Evolutionary conservation across 2,113 vertebrate species (phyloP).

Genomic region (Myodes glareolus): DNA sequence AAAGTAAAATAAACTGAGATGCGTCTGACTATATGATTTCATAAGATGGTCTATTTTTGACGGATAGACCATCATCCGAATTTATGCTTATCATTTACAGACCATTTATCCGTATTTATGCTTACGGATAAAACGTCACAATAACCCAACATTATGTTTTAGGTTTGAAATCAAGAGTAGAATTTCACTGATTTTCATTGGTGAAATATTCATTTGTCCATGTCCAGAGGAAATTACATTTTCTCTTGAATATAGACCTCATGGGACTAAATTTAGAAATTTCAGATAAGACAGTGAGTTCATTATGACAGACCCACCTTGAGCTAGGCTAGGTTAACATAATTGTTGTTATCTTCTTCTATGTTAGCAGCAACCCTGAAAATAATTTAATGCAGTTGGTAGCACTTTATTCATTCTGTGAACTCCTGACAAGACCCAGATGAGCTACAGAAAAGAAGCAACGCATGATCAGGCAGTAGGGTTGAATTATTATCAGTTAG

Average conservation of each 20-base stretch:
- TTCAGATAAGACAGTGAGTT: slow-evolving; percentile 12
- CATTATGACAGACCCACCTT: slow-evolving; percentile 33
- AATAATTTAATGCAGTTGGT: slow-evolving; percentile 73
- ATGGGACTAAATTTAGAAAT: slow-evolving; percentile 51
- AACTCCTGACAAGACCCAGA: slow-evolving; percentile 80
- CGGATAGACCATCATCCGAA: no score
- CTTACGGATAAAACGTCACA: not conserved
- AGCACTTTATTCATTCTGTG: slow-evolving; percentile 77
- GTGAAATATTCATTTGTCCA: slow-evolving; percentile 15
- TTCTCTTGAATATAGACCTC: not conserved
- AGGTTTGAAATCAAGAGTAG: slow-evolving; percentile 19
- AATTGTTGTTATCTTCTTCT: slow-evolving; percentile 17
- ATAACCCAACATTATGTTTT: not conserved
- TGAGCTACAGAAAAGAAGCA: slow-evolving; percentile 77
- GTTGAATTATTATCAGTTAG: slow-evolving; percentile 60
- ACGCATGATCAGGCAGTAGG: slow-evolving; percentile 77
- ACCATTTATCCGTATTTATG: no score
- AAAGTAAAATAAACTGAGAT: not conserved
- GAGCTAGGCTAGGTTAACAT: not conserved
- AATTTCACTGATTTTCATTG: slow-evolving; percentile 4
- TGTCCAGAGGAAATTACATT: slow-evolving; percentile 5
- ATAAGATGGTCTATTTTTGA: not conserved
- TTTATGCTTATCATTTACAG: no score
- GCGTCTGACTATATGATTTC: not conserved
- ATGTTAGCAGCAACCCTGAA: slow-evolving; percentile 50